phyloP scores from a whole-genome alignment of 2,797 vertebrate genomes.

The Notamacropus eugenii region DNA sequence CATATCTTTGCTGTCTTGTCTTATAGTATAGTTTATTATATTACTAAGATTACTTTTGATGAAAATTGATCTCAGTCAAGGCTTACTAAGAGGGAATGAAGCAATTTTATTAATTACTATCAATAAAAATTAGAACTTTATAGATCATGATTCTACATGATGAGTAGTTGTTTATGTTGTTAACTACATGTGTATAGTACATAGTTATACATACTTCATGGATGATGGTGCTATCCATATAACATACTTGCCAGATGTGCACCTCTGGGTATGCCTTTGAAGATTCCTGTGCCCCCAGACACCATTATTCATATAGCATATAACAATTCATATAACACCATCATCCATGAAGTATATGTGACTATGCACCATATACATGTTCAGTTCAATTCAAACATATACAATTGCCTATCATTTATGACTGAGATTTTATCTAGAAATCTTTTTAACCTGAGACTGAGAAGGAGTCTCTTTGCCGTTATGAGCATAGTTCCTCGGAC shows the following conservation, averaged over 20 bases:
- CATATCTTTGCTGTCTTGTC: background rate
- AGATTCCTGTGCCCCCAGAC: background rate
- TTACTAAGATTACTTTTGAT: background rate
- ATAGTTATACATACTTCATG: background rate
- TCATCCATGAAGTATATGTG: background rate
- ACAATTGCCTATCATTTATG: background rate
- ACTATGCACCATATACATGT: background rate
- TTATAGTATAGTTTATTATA: background rate
- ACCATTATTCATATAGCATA: background rate
- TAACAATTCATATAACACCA: background rate
- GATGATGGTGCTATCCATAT: background rate
- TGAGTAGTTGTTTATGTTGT: background rate
- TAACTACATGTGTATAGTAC: background rate
- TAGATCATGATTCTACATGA: background rate
- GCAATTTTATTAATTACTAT: background rate
- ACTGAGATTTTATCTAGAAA: background rate
- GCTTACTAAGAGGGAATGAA: background rate
- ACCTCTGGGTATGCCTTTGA: background rate
- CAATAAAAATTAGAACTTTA: background rate
- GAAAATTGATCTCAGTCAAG: background rate
- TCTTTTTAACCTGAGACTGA: background rate
- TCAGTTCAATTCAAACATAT: background rate
- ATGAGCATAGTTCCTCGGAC: background rate
- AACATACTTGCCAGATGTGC: background rate
- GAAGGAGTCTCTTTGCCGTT: background rate